These are phyloP conservation scores for Dendroctonus ponderosae DNA, from an alignment of 1,140 invertebrate genomes.

Conservation along the genomic window DNA sequence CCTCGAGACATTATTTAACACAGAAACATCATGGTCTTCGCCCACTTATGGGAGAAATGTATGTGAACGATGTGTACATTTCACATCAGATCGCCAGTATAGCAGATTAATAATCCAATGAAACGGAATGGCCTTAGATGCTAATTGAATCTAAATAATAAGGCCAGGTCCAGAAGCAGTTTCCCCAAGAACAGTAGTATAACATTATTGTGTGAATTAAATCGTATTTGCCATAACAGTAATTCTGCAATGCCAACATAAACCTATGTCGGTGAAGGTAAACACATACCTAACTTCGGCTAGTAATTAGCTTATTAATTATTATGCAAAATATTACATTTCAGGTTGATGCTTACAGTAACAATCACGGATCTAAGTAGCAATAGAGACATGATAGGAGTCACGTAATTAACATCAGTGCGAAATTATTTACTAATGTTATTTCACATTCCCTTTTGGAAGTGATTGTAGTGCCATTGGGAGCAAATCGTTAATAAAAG, in stretches of 20 bases:
- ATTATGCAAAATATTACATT: neutral
- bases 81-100: neutral
- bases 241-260: conserved; percentile 4
- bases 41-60: neutral
- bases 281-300: conserved; percentile 7
- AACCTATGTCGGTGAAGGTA: conserved; percentile 18
- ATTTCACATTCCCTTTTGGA: too few relatives aligned
- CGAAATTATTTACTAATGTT: too few relatives aligned
- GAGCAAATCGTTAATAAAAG: too few relatives aligned
- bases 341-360: too few relatives aligned
- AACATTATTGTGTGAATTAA: neutral
- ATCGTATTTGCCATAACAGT: neutral
- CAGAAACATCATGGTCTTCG: neutral
- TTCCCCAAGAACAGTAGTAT: too few relatives aligned
- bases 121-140: neutral
- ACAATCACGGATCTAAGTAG: too few relatives aligned
- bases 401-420: too few relatives aligned
- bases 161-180: too few relatives aligned
- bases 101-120: neutral
- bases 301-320: conserved; percentile 8
- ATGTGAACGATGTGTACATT: neutral
- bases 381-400: too few relatives aligned
- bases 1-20: neutral
- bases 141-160: neutral
- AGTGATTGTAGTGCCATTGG: too few relatives aligned